A percentile compares a stretch with the other conserved stretches of the same genome.
These are phyloP conservation scores for Corythaeola cristata DNA, from an alignment of 2,113 vertebrate genomes.

Conservation along the genomic window DNA sequence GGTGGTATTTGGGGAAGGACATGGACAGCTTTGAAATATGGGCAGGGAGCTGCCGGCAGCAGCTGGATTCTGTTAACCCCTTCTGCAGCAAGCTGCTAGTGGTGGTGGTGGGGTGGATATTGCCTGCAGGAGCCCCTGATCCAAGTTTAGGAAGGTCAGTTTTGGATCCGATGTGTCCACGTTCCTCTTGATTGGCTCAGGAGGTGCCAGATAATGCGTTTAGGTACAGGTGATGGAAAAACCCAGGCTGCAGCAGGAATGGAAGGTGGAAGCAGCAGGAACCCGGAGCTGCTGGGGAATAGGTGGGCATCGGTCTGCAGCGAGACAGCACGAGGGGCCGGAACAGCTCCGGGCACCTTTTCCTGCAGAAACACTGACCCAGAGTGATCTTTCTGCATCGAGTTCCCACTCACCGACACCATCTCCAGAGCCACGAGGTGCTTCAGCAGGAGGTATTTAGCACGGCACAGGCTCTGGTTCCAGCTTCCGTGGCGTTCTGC, in stretches of 20 bases:
- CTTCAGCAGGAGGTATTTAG: not conserved
- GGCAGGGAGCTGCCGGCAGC: not conserved
- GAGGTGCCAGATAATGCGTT: not conserved
- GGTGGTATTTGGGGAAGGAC: not conserved
- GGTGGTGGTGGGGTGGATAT: not conserved
- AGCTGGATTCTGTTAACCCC: not conserved
- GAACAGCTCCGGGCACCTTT: not conserved
- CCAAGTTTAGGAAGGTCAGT: not conserved
- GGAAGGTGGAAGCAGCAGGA: not conserved
- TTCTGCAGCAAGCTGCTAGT: not conserved
- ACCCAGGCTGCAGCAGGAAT: not conserved
- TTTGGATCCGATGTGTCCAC: not conserved
- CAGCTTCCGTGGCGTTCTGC: not conserved
- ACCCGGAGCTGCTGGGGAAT: not conserved
- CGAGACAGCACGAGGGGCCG: accelerated
- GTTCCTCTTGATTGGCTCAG: not conserved
- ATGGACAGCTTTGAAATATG: not conserved
- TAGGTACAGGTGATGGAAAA: not conserved
- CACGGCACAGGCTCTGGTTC: accelerated
- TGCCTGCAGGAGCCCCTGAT: not conserved
- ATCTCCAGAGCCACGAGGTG: not conserved
- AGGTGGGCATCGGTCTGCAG: too few species aligned
- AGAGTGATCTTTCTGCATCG: not conserved
- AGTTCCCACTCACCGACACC: accelerated
- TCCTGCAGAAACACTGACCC: too few species aligned